Evolutionary conservation across 2,113 vertebrate species (phyloP).

Genomic region (Antigone vipio): DNA sequence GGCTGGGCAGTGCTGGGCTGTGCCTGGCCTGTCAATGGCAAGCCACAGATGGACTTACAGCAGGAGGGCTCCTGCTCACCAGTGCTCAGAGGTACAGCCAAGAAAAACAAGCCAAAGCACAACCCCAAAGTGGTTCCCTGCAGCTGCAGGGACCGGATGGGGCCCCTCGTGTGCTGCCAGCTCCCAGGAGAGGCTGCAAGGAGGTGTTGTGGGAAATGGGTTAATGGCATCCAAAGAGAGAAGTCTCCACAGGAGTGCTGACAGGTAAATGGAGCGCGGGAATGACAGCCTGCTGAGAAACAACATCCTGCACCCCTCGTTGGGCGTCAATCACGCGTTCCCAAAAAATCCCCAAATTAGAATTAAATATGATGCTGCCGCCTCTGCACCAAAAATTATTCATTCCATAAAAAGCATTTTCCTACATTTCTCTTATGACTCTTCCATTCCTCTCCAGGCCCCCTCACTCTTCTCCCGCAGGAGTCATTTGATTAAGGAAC

Average conservation of each 20-base stretch:
- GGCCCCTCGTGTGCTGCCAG: fast-evolving
- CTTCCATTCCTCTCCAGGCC: not conserved
- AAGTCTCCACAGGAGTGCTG: not conserved
- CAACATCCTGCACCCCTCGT: not conserved
- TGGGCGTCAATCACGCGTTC: not conserved
- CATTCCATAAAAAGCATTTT: conserved; percentile 23
- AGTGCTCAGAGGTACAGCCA: not conserved
- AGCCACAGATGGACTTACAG: not conserved
- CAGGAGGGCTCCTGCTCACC: not conserved
- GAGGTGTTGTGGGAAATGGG: not conserved
- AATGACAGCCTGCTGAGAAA: not conserved
- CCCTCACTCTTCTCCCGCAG: not conserved
- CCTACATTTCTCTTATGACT: not conserved
- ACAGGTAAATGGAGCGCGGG: not conserved
- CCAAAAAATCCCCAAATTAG: not conserved
- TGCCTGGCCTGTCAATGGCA: not conserved
- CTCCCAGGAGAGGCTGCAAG: not conserved
- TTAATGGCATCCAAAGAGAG: not conserved
- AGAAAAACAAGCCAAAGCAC: not conserved
- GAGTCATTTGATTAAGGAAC: not conserved
- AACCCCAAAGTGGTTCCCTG: fast-evolving
- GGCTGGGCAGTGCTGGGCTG: not conserved
- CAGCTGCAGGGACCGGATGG: fast-evolving
- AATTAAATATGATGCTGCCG: not conserved
- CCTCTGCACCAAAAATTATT: not conserved